A percentile compares a stretch with the other conserved stretches of the same genome.
Evolutionary conservation across 2,888 invertebrate species (phyloP).

Genomic region (Morpho helenor): DNA sequence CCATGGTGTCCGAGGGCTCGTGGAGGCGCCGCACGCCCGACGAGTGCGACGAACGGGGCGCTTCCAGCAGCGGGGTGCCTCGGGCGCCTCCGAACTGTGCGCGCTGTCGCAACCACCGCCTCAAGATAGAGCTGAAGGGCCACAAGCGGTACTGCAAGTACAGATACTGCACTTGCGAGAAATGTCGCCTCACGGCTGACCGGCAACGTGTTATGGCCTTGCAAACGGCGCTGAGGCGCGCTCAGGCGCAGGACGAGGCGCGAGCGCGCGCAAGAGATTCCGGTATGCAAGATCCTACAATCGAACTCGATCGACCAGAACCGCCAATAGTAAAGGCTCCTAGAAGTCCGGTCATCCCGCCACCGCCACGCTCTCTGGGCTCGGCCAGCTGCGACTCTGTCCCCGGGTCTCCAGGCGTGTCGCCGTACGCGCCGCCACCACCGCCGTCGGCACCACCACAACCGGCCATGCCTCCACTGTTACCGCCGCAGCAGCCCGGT

Average conservation of each 20-base stretch:
- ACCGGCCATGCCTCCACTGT: slow-evolving; percentile 70
- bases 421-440: slow-evolving; percentile 66
- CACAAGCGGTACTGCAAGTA: slow-evolving; percentile 95
- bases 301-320: slow-evolving; percentile 71
- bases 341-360: slow-evolving; percentile 50
- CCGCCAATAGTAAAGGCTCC: slow-evolving; percentile 68
- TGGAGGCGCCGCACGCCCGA: slow-evolving; percentile 72
- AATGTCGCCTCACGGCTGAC: slow-evolving; percentile 92
- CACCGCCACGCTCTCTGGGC: slow-evolving; percentile 54
- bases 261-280: slow-evolving; percentile 67
- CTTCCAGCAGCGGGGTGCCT: slow-evolving; percentile 80
- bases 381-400: slow-evolving; percentile 66
- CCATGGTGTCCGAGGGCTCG: slow-evolving; percentile 70
- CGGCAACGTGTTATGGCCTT: slow-evolving; percentile 93
- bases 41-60: slow-evolving; percentile 70
- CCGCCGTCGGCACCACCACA: slow-evolving; percentile 79
- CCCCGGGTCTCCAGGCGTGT: slow-evolving; percentile 64
- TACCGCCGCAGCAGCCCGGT: slow-evolving; percentile 71
- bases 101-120: slow-evolving; percentile 94
- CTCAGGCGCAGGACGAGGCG: slow-evolving; percentile 91
- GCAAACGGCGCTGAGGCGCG: slow-evolving; percentile 90
- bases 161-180: slow-evolving; percentile 86
- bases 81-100: slow-evolving; percentile 95
- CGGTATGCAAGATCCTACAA: slow-evolving; percentile 58
- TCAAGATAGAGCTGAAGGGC: slow-evolving; percentile 92